Evolutionary conservation across 2,797 vertebrate genomes (phyloP).

Genomic region (Urophycis tenuis): DNA sequence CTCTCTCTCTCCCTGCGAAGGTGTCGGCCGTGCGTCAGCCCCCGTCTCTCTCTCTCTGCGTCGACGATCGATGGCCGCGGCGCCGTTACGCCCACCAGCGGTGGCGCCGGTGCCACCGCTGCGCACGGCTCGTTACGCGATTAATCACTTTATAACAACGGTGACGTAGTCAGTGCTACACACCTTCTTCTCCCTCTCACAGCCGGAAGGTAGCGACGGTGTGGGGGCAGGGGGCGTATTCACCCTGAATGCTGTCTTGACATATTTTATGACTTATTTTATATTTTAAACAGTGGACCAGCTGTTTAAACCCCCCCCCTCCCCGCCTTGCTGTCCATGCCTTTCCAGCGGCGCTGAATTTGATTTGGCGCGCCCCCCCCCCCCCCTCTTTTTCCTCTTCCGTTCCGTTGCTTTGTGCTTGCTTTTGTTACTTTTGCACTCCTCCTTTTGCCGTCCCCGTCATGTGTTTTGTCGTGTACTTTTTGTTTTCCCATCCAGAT

Average conservation of each 20-base stretch:
- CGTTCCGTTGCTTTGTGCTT: constrained; percentile 30
- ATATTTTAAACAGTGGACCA: neutral
- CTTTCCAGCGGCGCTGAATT: neutral
- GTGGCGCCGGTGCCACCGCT: constrained; percentile 36
- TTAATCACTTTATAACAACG: constrained; percentile 41
- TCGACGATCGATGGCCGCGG: constrained; percentile 31
- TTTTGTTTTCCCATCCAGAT: constrained; percentile 89
- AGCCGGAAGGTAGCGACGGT: neutral
- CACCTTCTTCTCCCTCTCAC: neutral
- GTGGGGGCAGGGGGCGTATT: neutral
- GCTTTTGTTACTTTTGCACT: constrained; percentile 30
- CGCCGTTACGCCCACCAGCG: constrained; percentile 39
- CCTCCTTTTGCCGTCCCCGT: constrained; percentile 63
- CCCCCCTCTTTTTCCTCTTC: neutral
- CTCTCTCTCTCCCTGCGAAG: constrained; percentile 9
- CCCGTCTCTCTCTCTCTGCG: constrained; percentile 43
- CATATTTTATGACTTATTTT: too few species aligned
- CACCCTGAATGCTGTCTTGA: neutral
- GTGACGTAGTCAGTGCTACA: constrained; percentile 22
- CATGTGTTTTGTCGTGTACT: constrained; percentile 72
- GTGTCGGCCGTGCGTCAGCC: constrained; percentile 32
- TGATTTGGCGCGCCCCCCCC: too few species aligned
- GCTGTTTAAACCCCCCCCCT: neutral
- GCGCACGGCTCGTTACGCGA: constrained; percentile 44
- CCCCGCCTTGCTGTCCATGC: neutral